Base-by-base conservation (phyloP, 2,113 vertebrate species). In the Lasiurus borealis region DNA sequence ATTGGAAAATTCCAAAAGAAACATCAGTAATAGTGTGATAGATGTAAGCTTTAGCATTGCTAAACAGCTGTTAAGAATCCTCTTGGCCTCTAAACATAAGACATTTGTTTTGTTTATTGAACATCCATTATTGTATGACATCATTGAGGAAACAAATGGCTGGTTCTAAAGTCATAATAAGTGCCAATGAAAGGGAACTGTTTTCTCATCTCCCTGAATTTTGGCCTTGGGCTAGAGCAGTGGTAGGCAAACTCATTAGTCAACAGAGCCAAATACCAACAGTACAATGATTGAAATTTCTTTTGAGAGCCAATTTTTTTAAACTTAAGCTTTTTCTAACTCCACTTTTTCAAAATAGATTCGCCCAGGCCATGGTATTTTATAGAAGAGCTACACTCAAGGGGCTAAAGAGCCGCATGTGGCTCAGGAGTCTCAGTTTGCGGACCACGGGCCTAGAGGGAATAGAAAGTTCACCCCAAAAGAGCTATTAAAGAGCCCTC, bases 1-100 rank as follows among this genome's bases (percentile, higher is more conserved):
- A 87, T 6, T 76, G n/a, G 34, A 93, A 88, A 95, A 68, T 85
- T 88, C 36, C 66, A 81, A 83, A 90, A 73, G 78, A 91, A 88
- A 78, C 31, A 64, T 16, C 25, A 84, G n/a, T 44, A 59, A 21
- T 57, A 57, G 8, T 40, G 27, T 36, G 52, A 52, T 34, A 52
- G 19, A n/a, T 9, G 15, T 57, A 91, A 50, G 3, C 36, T 62
- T 92, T 59, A 54, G 12, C 25, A 77, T 82, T 96, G 90, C 23
- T 36, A 82, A 82, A 34, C 66, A 82, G 48, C 59, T 81, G 50
- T 75, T 91, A 90, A 86, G 68, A 87, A 72, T 59, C 50, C 73
- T 48, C 7, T 72, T 94, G 46, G 27, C 10, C 8, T 91, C 71
- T 84, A 77, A 83, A 73, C 18, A 44, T 48, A 92, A 89, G 19